Evolutionary conservation across 2,113 vertebrate genomes (phyloP).

Genomic region (Hoplias malabaricus): DNA sequence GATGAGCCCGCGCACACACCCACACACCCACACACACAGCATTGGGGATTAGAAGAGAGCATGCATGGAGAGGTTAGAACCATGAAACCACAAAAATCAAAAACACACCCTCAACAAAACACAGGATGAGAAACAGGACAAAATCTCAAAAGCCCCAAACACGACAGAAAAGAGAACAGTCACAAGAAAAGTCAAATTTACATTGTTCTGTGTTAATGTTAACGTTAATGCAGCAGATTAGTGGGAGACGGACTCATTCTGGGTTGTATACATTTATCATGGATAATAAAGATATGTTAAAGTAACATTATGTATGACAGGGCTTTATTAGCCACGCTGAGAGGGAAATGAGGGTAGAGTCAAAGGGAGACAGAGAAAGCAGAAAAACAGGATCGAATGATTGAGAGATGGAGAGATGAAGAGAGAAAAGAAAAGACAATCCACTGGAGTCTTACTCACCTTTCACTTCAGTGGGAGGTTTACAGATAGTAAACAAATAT

Average conservation of each 20-base stretch:
- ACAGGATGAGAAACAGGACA: slow-evolving; percentile 16
- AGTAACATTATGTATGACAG: no score
- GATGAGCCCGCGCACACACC: slow-evolving; percentile 62
- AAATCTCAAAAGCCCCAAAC: slow-evolving; percentile 42
- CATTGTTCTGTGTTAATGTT: not conserved
- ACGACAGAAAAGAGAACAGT: slow-evolving; percentile 44
- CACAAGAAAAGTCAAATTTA: not conserved
- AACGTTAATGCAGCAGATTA: no score
- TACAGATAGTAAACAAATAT: not conserved
- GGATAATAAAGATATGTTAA: no score
- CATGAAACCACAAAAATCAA: slow-evolving; percentile 34
- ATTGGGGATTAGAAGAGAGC: slow-evolving; percentile 53
- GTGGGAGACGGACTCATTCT: no score
- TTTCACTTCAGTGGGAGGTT: slow-evolving; percentile 11
- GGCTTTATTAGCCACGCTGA: no score
- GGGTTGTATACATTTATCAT: no score
- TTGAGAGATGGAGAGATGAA: not conserved
- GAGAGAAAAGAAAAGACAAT: slow-evolving; percentile 56
- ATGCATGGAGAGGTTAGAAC: slow-evolving; percentile 43
- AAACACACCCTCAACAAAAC: slow-evolving; percentile 12
- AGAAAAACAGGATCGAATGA: slow-evolving; percentile 30
- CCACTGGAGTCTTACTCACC: slow-evolving; percentile 45
- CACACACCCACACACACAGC: slow-evolving; percentile 41
- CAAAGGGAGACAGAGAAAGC: no score
- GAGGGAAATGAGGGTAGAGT: no score